A percentile compares a stretch with the other conserved stretches of the same genome.
Conservation (phyloP, 2,113 vertebrate species). For the Scomber scombrus region DNA sequence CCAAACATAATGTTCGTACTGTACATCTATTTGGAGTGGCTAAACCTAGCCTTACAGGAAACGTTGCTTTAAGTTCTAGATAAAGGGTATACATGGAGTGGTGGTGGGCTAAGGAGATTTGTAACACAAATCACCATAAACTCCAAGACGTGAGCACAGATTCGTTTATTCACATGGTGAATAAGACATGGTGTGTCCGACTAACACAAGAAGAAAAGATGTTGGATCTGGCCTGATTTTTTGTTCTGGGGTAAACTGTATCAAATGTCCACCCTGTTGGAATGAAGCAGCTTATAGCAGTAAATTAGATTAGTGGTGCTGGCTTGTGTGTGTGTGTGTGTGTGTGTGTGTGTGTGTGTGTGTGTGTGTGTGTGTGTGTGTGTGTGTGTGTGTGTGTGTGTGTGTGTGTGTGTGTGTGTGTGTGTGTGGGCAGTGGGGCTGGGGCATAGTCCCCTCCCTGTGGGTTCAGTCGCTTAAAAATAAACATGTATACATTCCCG, state of each 20-base stretch:
- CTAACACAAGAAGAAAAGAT: constrained; percentile 3
- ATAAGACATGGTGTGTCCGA: constrained; percentile 13
- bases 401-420: constrained; percentile 49
- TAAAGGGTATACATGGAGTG: not conserved
- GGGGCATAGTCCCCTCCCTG: constrained; percentile 27
- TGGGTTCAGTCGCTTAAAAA: constrained; percentile 59
- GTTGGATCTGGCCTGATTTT: constrained; percentile 24
- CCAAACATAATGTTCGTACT: not conserved
- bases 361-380: constrained; percentile 52
- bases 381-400: constrained; percentile 11
- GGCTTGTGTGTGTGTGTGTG: constrained; percentile 44
- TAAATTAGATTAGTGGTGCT: constrained; percentile 66
- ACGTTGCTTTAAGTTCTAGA: not conserved
- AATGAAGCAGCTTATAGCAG: constrained; percentile 39
- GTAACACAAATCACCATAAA: constrained; percentile 11
- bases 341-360: constrained; percentile 28
- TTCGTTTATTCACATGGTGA: constrained; percentile 21
- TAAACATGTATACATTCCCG: constrained; percentile 53
- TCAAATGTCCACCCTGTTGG: constrained; percentile 55
- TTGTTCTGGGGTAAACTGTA: constrained; percentile 35
- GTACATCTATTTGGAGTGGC: not conserved
- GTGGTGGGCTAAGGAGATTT: not conserved
- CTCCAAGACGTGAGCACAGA: constrained; percentile 21
- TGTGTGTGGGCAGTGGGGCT: not conserved
- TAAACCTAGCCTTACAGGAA: not conserved